A percentile compares a stretch with the other conserved stretches of the same genome.
phyloP scores from a whole-genome alignment of 2,797 vertebrate species.

The Babyrousa celebensis region DNA sequence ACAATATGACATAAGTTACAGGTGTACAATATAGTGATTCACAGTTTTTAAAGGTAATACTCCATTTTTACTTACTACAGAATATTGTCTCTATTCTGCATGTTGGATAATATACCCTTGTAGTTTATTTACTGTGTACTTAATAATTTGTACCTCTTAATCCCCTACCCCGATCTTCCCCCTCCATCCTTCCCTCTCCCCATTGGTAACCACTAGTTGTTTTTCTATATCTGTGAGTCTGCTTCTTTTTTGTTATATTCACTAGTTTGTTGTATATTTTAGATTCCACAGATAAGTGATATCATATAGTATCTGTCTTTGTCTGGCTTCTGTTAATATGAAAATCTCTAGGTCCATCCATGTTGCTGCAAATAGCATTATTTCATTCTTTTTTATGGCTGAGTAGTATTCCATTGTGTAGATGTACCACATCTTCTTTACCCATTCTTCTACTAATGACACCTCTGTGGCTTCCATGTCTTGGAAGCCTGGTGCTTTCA shows the following conservation, averaged over 20 bases:
- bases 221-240: neutral
- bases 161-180: fast-evolving
- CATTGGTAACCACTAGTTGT: neutral
- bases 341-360: neutral
- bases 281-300: neutral
- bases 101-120: neutral
- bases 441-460: neutral
- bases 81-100: neutral
- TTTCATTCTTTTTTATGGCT: neutral
- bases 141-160: neutral
- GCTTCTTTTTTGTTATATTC: neutral
- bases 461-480: neutral
- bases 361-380: neutral
- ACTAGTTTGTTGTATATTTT: neutral
- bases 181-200: neutral
- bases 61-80: neutral
- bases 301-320: neutral
- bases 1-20: neutral
- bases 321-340: too few relatives aligned
- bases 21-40: neutral
- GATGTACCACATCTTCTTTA: too few relatives aligned
- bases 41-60: neutral
- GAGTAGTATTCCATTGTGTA: neutral
- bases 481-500: neutral
- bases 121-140: too few relatives aligned